Evolutionary conservation across 2,888 invertebrate species (phyloP), one percentile per base, ranked within the genome.

Genomic region (Torymus aiolomorphi): DNA sequence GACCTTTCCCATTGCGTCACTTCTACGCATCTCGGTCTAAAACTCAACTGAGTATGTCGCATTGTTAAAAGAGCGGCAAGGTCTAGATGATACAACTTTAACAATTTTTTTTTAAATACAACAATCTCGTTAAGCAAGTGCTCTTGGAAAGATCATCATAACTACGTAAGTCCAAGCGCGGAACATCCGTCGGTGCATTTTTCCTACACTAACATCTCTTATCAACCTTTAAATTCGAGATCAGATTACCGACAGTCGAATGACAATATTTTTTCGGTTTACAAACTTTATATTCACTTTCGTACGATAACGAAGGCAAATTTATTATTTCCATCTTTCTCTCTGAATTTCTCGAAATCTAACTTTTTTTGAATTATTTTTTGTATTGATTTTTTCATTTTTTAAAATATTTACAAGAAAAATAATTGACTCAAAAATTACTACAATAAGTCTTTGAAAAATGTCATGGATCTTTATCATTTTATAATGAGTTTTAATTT

Each of bases 141-240:
- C 8, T 42, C 51, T 61, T 20, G 51, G 24, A 59, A 71, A 71
- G 18, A 49, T 71, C 71, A 71, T 61, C 13, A 67, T n/a, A 54
- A 67, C 54, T 69, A 57, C 51, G 49, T 52, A 63, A 63, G 62
- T 42, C 65, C 54, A 42, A 31, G 14, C 49, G 18, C 51, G 13
- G 20, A 73, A 56, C 73, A 73, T 73, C 73, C 73, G 56, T 54
- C 65, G 49, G 49, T 49, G 31, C 31, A 52, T 72, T 11, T 56
- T 52, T 8, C 31, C 59, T 75, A 62, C 42, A 63, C 42, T 20
- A 63, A 69, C 62, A 20, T 11, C 18, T 61, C 24, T 70, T 61
- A 63, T 62, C 20, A 42, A 76, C 14, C 11, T 70, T 49, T 61
- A 56, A 70, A 57, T 63, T 71, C 42, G 76, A 77, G 71, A 77